These are phyloP conservation scores for Cantharis flavilabris DNA, from an alignment of 2,888 invertebrate species.

Conservation along the genomic window DNA sequence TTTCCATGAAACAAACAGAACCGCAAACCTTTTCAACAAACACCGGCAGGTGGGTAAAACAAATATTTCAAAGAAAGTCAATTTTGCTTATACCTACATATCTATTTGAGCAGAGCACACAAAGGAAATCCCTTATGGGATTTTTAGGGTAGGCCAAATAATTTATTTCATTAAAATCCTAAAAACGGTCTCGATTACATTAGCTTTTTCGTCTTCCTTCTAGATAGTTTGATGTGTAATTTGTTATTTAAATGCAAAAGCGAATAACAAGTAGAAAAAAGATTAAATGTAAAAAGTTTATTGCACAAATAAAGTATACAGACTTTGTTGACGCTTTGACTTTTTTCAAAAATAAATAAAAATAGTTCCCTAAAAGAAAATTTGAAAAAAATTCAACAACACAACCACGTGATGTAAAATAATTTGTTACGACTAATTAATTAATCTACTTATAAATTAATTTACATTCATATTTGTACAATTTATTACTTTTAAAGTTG, in stretches of 20 bases:
- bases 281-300: background rate
- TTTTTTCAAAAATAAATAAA: background rate
- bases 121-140: too few relatives aligned
- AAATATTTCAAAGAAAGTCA: too few relatives aligned
- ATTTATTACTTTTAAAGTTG: slow-evolving; percentile 9
- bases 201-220: too few relatives aligned
- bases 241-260: background rate
- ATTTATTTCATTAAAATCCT: too few relatives aligned
- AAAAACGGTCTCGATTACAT: too few relatives aligned
- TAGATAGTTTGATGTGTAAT: too few relatives aligned
- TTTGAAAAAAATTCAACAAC: background rate
- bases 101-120: too few relatives aligned
- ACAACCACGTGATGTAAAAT: background rate
- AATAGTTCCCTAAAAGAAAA: background rate
- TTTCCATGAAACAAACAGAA: too few relatives aligned
- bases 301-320: background rate
- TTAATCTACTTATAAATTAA: slow-evolving; percentile 6
- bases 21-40: too few relatives aligned
- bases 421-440: background rate
- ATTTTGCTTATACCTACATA: too few relatives aligned
- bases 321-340: background rate
- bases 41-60: too few relatives aligned
- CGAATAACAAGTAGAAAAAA: background rate
- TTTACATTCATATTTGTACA: slow-evolving; percentile 7
- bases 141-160: too few relatives aligned